Evolutionary conservation across 2,888 invertebrate species (phyloP), one percentile per base, ranked within the genome.

Genomic region (Ceramica pisi): DNA sequence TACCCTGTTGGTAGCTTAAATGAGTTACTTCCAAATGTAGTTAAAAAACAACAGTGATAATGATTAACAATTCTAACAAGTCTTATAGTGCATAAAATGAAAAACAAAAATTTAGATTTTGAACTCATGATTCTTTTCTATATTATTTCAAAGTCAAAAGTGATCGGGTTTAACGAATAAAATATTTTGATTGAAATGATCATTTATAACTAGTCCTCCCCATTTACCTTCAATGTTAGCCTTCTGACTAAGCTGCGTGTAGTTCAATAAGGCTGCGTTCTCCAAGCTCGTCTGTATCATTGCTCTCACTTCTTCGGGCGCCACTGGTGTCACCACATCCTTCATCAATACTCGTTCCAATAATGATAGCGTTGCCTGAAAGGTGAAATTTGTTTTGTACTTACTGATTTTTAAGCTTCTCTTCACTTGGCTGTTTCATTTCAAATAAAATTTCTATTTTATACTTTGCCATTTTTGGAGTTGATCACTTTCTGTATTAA

Each of bases 331-430:
- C 57, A 98, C 99, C 80, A 99, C 98, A 93, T 99, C 99, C 93
- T 99, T 99, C 99, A 99, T 99, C 79, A 99, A 94, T 16, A 99
- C 99, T 88, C 99, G 97, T 96, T 99, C 99, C 78, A 99, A 94
- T 56, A 99, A 96, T 16, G 99, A 99, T 80, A 99, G 95, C 10
- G 99, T 99, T 23, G 99, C 98, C 96, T 96, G 90, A 66, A 92
- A 90, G 3, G 3, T 57, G 2, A 35, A 6, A 12, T n/a, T 4
- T 50, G 38, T 51, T 48, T 48, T 65, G 16, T 65, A 50, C 10
- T 44, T 23, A 53, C 19, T 61, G n/a, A 19, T 67, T 23, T 64
- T 12, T 0, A 57, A 38, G 9, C 9, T 31, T 26, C 6, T 51
- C 62, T 38, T 35, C 2, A n/a, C n/a, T n/a, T n/a, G n/a, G n/a